Evolutionary conservation across 2,888 invertebrate species (phyloP), one percentile per base, ranked within the genome.

Genomic region (Amiota communis): DNA sequence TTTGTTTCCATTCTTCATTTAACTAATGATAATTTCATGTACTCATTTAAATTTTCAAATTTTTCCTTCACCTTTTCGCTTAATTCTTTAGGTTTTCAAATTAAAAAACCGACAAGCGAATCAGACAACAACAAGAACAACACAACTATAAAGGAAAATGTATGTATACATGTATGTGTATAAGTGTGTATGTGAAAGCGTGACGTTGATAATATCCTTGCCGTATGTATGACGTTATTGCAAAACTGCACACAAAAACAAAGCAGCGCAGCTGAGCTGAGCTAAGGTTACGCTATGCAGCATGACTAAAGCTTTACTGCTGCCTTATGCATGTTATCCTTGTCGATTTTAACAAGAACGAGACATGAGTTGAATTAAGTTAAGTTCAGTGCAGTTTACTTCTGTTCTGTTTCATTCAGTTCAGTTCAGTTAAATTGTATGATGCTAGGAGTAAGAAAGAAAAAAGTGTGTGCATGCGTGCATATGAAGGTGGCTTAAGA

Each of bases 181-280:
- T 36, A 0, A 4, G 8, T 36, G 6, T 36, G 20, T 8, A 20
- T 59, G 20, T 20, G 59, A 72, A 74, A 73, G 72, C 86, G 81
- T 87, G 87, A 87, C 87, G 87, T 87, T 87, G 87, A 82, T 82
- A 85, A 86, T 82, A 87, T 85, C 87, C 87, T 87, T 87, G 87
- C 84, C 84, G 82, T 83, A 80, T 81, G 85, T 75, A 85, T 87
- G 86, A 85, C 85, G 85, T 81, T 83, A 78, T 81, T 79, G 77
- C 78, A 78, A 78, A 36, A 36, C 74, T 72, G 79, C 71, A 36
- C 36, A 36, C 36, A 70, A 73, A 67, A 15, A n/a, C 53, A 15
- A n/a, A 1, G 53, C 53, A 15, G 53, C 12, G n/a, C 2, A 12
- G 53, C 53, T 15, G 53, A 11, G 53, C 36, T 36, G 36, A 36